A percentile compares a stretch with the other conserved stretches of the same genome.
Evolutionary conservation across 2,797 vertebrate genomes (phyloP).

Genomic region (Aselliscus stoliczkanus): DNA sequence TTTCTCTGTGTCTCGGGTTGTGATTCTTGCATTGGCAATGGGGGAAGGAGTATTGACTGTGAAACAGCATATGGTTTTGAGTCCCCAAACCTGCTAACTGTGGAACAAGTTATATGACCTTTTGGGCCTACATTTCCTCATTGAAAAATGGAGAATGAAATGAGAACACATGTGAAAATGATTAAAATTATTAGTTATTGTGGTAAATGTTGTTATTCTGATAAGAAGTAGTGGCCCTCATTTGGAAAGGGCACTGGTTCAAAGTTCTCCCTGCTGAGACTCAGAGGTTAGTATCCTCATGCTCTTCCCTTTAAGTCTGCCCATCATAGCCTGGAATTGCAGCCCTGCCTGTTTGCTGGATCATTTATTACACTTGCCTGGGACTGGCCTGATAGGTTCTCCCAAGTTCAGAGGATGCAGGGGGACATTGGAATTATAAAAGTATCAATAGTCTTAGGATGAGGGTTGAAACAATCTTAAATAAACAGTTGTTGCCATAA

Average conservation of each 20-base stretch:
- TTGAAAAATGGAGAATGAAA: background rate
- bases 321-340: rapidly evolving
- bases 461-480: background rate
- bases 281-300: rapidly evolving
- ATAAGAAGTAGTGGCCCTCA: background rate
- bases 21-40: background rate
- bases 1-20: too few relatives aligned
- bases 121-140: background rate
- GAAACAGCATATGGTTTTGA: background rate
- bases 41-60: background rate
- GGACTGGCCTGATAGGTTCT: background rate
- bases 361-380: background rate
- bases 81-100: background rate
- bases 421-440: background rate
- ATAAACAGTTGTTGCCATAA: background rate
- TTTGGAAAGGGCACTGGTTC: background rate
- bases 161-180: background rate
- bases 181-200: background rate
- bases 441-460: background rate
- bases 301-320: background rate
- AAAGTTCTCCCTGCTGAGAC: background rate
- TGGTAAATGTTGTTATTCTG: background rate
- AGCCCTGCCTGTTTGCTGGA: background rate
- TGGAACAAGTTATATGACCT: too few relatives aligned
- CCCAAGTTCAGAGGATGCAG: background rate